Evolutionary conservation across 2,113 vertebrate genomes (phyloP), one percentile per base, ranked within the genome.

Genomic region (Enhydra lutris): DNA sequence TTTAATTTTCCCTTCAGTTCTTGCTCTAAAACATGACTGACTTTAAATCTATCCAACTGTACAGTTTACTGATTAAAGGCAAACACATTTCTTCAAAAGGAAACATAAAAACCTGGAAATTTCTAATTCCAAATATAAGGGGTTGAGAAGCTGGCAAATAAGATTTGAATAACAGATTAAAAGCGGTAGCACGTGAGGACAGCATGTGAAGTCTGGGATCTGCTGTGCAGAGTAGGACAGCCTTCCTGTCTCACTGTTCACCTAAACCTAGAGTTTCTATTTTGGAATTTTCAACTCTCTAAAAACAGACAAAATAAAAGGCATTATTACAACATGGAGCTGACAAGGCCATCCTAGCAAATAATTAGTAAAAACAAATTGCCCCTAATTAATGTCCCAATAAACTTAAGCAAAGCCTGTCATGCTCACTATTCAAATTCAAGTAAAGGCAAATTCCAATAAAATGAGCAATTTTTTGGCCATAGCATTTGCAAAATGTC

Each of bases 111-210:
- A 59, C 67, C 55, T 73, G 24, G 24, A 96, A 73, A 47, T 47
- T 85, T 73, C 87, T 80, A 42, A 97, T 97, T 98, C 89, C 76
- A 95, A 91, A 52, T 8, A 31, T 84, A n/a, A 92, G 82, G 21
- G 78, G 7, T 9, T 50, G 15, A 95, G 59, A 97, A 91, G 74
- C 63, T 84, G 31, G 83, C 69, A 63, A 94, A 94, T 31, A 85
- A 61, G 74, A 96, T 94, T 67, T 97, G 91, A 97, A 94, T 95
- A 96, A 97, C 55, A 96, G 93, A 97, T 96, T 65, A 95, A 93
- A 95, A 69, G 63, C 71, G n/a, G 45, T 7, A 34, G 7, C 39
- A 31, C 15, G 12, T 24, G 14, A 74, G n/a, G 73, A 50, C 0
- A 52, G 52, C 89, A 79, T 86, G 24, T 96, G 92, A 97, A 95